Conservation (phyloP, 35 echinoderm and acorn worm genomes). For the Ptychodera flava region DNA sequence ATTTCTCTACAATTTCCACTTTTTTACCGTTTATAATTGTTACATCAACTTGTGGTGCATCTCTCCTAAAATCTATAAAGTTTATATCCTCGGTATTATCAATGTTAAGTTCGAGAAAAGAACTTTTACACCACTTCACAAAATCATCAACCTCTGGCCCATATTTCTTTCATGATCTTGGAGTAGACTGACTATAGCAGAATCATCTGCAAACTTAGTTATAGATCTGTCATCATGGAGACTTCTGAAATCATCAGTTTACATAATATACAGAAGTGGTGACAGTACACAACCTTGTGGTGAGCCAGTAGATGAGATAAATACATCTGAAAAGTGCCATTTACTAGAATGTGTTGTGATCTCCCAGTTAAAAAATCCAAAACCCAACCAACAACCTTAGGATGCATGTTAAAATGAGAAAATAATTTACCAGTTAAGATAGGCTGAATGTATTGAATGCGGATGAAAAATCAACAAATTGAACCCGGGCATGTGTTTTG, state of each 20-base stretch:
- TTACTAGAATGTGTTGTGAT: no score
- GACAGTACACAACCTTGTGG: no score
- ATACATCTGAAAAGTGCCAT: no score
- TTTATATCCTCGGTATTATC: constrained; percentile 65
- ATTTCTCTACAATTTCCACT: neutral
- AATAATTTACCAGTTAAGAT: neutral
- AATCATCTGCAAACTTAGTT: no score
- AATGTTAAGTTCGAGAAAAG: no score
- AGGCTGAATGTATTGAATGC: neutral
- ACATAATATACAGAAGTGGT: constrained; percentile 54
- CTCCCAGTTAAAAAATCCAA: neutral
- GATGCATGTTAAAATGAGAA: neutral
- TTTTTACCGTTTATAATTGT: neutral
- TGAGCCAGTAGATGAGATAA: no score
- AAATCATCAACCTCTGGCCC: constrained; percentile 39
- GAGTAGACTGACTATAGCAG: no score
- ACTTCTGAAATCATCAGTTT: constrained; percentile 37
- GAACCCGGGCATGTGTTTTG: neutral
- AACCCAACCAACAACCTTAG: neutral
- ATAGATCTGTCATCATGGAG: no score
- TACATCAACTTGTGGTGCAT: neutral
- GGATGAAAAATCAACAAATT: neutral
- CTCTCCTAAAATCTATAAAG: constrained; percentile 26
- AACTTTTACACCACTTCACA: no score
- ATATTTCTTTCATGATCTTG: constrained; percentile 16